A percentile compares a stretch with the other conserved stretches of the same genome.
Conservation (phyloP, 2,888 invertebrate species). For the Macaria notata region DNA sequence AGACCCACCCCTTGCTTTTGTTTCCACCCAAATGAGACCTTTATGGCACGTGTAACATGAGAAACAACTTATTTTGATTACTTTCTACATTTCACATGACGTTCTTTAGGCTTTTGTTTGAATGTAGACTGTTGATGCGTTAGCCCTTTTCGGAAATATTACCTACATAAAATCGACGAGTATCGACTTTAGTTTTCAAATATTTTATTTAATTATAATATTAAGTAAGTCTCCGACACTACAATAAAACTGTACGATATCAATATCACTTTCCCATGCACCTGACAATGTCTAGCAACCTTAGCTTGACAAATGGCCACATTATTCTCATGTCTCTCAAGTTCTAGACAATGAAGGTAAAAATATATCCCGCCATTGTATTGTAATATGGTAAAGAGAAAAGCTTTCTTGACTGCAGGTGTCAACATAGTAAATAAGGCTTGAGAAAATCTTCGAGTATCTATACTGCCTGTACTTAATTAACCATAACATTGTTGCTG, state of each 20-base stretch:
- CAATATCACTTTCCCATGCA: background rate
- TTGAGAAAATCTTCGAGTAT: slow-evolving; percentile 8
- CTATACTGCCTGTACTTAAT: background rate
- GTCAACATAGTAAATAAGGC: slow-evolving; percentile 1
- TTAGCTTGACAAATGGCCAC: slow-evolving; percentile 2
- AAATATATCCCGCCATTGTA: slow-evolving; percentile 20
- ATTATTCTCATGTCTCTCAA: slow-evolving; percentile 11
- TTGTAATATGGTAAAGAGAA: slow-evolving; percentile 17
- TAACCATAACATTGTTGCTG: slow-evolving; percentile 15
- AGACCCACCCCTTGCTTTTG: slow-evolving; percentile 44
- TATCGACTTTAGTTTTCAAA: no score
- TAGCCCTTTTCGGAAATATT: no score
- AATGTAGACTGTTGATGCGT: no score
- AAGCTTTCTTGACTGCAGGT: slow-evolving; percentile 11
- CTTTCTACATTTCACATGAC: no score
- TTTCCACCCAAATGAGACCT: slow-evolving; percentile 44
- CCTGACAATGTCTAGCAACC: background rate
- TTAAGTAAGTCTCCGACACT: no score
- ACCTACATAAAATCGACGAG: no score
- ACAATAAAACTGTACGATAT: no score
- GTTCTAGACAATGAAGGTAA: slow-evolving; percentile 14
- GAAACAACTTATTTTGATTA: background rate
- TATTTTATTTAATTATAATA: no score
- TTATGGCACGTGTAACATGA: slow-evolving; percentile 3
- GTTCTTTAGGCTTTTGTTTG: no score